phyloP scores from a whole-genome alignment of 2,888 invertebrate genomes.

The Aphodius granarius region DNA sequence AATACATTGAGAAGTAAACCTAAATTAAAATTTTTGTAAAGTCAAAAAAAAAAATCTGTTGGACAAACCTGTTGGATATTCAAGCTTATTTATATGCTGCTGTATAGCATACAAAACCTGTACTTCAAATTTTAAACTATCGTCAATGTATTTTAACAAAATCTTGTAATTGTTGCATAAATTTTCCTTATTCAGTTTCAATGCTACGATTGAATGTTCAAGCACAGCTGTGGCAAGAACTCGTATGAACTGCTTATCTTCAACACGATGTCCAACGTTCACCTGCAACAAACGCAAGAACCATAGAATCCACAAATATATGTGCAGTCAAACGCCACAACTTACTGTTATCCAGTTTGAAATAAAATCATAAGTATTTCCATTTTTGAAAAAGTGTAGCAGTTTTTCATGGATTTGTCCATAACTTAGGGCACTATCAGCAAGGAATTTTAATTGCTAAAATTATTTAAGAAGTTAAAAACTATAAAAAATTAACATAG shows the following conservation, averaged over 20 bases:
- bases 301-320: constrained; percentile 32
- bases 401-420: neutral
- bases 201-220: constrained; percentile 66
- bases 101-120: constrained; percentile 86
- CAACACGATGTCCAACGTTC: constrained; percentile 64
- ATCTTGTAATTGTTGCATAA: constrained; percentile 58
- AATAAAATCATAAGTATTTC: neutral
- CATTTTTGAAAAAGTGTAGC: neutral
- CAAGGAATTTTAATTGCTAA: constrained; percentile 60
- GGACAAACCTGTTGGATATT: constrained; percentile 72
- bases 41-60: neutral
- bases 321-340: constrained; percentile 25
- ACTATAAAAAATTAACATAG: neutral
- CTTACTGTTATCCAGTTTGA: constrained; percentile 14
- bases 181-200: constrained; percentile 56
- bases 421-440: constrained; percentile 36
- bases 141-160: constrained; percentile 72
- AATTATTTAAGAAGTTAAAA: constrained; percentile 18
- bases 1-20: constrained; percentile 78
- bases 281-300: constrained; percentile 54
- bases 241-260: constrained; percentile 72
- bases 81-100: constrained; percentile 72
- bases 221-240: constrained; percentile 73
- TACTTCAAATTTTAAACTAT: constrained; percentile 69
- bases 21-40: constrained; percentile 52